Conservation (phyloP, 2,113 vertebrate species). For the Merops nubicus region DNA sequence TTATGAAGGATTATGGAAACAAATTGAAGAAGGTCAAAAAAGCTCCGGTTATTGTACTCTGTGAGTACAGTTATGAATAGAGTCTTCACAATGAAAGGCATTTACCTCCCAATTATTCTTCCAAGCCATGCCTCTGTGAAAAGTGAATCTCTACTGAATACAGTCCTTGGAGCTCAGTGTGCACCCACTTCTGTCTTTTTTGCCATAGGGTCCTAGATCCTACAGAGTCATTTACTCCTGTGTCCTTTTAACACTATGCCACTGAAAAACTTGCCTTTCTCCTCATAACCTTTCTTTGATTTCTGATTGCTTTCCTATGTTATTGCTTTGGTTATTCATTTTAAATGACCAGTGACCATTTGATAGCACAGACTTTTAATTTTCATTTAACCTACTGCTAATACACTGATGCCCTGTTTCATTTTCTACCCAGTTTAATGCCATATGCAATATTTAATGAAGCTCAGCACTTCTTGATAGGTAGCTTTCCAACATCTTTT, state of each 20-base stretch:
- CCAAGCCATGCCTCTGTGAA: neutral
- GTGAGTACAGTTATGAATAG: neutral
- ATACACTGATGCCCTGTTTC: neutral
- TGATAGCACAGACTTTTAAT: neutral
- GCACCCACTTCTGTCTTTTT: neutral
- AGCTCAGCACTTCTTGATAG: neutral
- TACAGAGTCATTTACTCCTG: neutral
- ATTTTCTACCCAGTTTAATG: constrained; percentile 1
- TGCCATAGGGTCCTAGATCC: neutral
- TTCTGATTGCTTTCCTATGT: neutral
- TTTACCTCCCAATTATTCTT: neutral
- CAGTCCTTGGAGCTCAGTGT: neutral
- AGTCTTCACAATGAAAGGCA: neutral
- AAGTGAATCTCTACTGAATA: neutral
- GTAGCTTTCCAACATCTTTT: neutral
- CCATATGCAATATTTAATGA: neutral
- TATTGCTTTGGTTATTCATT: neutral
- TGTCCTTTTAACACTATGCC: neutral
- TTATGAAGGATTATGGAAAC: neutral
- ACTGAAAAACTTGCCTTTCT: neutral
- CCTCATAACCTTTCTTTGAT: neutral
- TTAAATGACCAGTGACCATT: neutral
- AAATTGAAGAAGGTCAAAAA: neutral
- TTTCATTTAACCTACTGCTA: neutral
- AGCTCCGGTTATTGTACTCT: neutral